Evolutionary conservation across 2,797 vertebrate genomes (phyloP), one percentile per base, ranked within the genome.

Genomic region (Clarias pachynema): DNA sequence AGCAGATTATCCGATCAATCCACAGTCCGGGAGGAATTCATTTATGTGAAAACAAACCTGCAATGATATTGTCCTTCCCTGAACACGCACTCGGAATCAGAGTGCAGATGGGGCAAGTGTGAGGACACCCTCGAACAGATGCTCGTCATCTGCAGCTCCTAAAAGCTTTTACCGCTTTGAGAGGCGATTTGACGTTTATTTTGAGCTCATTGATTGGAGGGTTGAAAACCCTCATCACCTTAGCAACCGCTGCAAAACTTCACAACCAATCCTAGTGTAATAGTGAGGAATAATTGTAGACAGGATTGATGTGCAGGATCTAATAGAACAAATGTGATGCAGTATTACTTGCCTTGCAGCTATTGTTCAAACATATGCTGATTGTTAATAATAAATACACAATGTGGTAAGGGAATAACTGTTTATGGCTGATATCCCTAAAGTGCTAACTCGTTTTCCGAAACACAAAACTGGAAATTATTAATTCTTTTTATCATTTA

Each of bases 1-100:
- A 1, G 62, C 79, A 49, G 62, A 80, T 80, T 80, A 80, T 49
- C 40, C 49, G 12, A 66, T 80, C 79, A 80, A 31, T 66, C 79
- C 62, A 3, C 79, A 80, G 79, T 62, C 65, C 79, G 0, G 40
- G 20, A 53, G n/a, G 79, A 53, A 80, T 80, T 80, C 79, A 29
- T 79, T 44, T 63, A 24, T 20, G 37, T 65, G 37, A 63, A 63
- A 79, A 66, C 79, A 66, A 80, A 65, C 79, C 37, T 53, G 62
- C 40, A 22, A 16, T 80, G 62, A 80, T 65, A 79, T 29, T 31
- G n/a, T 53, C 40, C 62, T 53, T 53, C 40, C 31, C 40, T 15
- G 29, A 65, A 49, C 57, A 49, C 60, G 14, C 79, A 65, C 60
- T 29, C 77, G 2, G 73, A 57, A 31, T n/a, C 59, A n/a, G 57